Conservation (phyloP, 2,888 invertebrate genomes). For the Ceratothoa steindachneri region DNA sequence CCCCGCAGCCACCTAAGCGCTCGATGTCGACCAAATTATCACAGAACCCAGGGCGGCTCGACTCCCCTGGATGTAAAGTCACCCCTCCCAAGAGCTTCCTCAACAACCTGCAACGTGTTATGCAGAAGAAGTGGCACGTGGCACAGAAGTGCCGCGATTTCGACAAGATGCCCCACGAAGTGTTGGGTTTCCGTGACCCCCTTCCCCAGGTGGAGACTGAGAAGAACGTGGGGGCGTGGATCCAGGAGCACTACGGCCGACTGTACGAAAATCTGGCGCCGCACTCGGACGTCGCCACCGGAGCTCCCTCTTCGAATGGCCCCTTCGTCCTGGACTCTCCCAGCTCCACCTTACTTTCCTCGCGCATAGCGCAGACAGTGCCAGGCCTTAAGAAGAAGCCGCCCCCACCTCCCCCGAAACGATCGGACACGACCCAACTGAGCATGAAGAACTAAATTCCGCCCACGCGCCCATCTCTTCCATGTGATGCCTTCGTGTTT, state of each 20-base stretch:
- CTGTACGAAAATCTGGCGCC: constrained; percentile 69
- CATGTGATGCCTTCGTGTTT: no score
- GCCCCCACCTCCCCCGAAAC: constrained; percentile 63
- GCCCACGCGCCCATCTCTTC: no score
- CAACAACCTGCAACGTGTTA: constrained; percentile 82
- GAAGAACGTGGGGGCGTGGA: constrained; percentile 83
- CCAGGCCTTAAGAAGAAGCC: constrained; percentile 25
- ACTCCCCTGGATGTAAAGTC: constrained; percentile 50
- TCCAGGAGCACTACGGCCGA: constrained; percentile 76
- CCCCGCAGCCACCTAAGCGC: constrained; percentile 64
- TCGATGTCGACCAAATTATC: constrained; percentile 67
- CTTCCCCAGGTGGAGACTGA: constrained; percentile 60
- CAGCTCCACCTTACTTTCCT: constrained; percentile 24
- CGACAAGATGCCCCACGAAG: constrained; percentile 84
- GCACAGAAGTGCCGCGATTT: constrained; percentile 87
- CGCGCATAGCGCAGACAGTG: constrained; percentile 24
- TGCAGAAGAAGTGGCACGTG: constrained; percentile 89
- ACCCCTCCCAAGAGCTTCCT: constrained; percentile 65
- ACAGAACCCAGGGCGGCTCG: constrained; percentile 53
- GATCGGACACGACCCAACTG: constrained; percentile 66
- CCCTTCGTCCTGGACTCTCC: constrained; percentile 20
- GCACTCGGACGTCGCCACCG: constrained; percentile 25
- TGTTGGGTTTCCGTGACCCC: constrained; percentile 71
- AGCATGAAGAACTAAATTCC: constrained; percentile 35
- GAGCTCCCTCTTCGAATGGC: constrained; percentile 12